Evolutionary conservation across 2,113 vertebrate species (phyloP).

Genomic region (Microcebus ravelobensis): DNA sequence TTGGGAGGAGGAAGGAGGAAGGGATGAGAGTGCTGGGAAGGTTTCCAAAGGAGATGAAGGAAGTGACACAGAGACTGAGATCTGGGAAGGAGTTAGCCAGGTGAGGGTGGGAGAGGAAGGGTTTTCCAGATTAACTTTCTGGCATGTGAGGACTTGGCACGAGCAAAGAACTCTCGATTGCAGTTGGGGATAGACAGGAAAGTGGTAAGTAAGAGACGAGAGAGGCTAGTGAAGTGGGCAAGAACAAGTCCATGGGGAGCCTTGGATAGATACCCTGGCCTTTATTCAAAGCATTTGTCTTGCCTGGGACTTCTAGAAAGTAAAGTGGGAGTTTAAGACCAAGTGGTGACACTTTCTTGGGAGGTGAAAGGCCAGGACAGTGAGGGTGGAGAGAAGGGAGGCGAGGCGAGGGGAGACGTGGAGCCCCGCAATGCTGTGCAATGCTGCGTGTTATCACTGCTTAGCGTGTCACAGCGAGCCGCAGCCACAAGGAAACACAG

Average conservation of each 20-base stretch:
- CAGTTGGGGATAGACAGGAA: neutral
- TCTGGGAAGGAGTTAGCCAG: neutral
- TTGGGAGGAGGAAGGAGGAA: neutral
- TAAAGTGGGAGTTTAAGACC: conserved; percentile 1
- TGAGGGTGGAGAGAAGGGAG: neutral
- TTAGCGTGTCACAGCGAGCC: neutral
- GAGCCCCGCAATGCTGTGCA: neutral
- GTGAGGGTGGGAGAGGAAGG: neutral
- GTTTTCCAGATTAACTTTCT: conserved; percentile 31
- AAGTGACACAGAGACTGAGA: neutral
- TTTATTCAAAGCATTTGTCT: conserved; percentile 17
- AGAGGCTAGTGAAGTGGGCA: neutral
- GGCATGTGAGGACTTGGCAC: neutral
- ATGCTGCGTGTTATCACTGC: neutral
- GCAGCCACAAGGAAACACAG: neutral
- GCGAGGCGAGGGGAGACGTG: neutral
- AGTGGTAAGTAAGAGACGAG: neutral
- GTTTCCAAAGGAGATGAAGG: conserved; percentile 26
- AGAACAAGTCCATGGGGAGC: neutral
- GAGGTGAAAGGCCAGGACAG: neutral
- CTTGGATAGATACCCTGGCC: neutral
- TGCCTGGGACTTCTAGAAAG: neutral
- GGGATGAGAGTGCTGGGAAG: neutral
- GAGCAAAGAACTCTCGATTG: neutral
- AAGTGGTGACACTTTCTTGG: neutral